phyloP scores from a whole-genome alignment of 2,113 vertebrate genomes.

The Eclectus roratus region DNA sequence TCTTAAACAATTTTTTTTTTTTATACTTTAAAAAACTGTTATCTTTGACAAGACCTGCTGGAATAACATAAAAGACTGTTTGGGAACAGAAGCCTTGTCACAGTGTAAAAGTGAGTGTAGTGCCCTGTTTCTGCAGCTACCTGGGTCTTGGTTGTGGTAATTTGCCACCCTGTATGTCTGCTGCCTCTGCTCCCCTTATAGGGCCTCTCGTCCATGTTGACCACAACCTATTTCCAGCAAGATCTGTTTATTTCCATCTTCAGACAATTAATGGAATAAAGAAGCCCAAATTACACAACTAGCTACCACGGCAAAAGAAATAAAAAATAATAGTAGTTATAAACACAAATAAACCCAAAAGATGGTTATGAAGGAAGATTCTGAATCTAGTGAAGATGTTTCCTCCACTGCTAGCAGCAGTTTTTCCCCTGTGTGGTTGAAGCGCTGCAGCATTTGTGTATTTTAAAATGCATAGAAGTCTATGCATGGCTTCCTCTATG shows the following conservation, averaged over 20 bases:
- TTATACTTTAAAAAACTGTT: not conserved
- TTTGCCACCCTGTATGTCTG: fast-evolving
- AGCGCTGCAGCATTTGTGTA: not conserved
- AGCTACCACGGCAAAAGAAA: not conserved
- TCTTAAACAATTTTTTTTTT: not conserved
- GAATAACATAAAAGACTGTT: not conserved
- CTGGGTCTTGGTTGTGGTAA: not conserved
- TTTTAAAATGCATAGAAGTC: not conserved
- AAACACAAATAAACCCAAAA: not conserved
- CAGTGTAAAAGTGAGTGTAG: not conserved
- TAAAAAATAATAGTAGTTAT: not conserved
- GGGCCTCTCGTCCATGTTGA: not conserved
- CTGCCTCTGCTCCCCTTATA: not conserved
- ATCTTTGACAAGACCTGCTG: not conserved
- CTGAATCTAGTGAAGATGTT: not conserved
- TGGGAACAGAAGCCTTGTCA: not conserved
- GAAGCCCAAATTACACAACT: not conserved
- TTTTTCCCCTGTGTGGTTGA: not conserved
- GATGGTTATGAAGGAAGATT: not conserved
- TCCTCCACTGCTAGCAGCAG: not conserved
- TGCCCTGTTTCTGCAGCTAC: not conserved
- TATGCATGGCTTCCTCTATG: not conserved
- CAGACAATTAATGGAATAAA: not conserved
- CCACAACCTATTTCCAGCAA: not conserved
- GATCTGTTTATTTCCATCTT: not conserved